phyloP scores from a whole-genome alignment of 2,888 invertebrate species.

The Nomada ruficornis region DNA sequence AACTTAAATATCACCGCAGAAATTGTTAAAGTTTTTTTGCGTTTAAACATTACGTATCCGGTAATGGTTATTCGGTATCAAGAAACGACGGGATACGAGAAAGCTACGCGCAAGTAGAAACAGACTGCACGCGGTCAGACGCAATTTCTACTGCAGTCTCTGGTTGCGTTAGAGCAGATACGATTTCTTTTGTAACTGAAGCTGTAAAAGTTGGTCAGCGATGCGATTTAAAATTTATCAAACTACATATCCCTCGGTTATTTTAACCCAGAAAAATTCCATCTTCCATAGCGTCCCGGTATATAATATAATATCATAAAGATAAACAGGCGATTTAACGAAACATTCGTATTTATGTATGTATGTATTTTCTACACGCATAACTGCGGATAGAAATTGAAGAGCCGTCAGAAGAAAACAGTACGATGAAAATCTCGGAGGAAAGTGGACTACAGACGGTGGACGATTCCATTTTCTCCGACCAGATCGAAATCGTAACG shows the following conservation, averaged over 20 bases:
- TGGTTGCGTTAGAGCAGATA: too few species aligned
- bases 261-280: background rate
- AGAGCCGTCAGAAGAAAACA: slow-evolving; percentile 14
- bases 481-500: slow-evolving; percentile 56
- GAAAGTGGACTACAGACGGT: slow-evolving; percentile 34
- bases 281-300: too few species aligned
- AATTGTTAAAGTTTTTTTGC: background rate
- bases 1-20: background rate
- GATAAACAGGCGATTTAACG: background rate
- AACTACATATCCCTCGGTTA: background rate
- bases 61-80: too few species aligned
- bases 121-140: background rate
- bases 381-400: background rate
- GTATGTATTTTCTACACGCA: background rate
- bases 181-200: background rate
- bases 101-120: background rate
- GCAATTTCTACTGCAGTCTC: background rate
- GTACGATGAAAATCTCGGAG: slow-evolving; percentile 36
- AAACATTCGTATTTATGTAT: background rate
- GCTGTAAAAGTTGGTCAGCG: background rate
- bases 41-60: background rate
- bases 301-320: background rate
- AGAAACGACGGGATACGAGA: too few species aligned
- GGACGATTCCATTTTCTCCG: slow-evolving; percentile 49
- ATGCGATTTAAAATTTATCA: background rate